These are phyloP conservation scores for Scelioninae gen. 1 DNA, from an alignment of 2,888 invertebrate genomes.

Conservation along the genomic window DNA sequence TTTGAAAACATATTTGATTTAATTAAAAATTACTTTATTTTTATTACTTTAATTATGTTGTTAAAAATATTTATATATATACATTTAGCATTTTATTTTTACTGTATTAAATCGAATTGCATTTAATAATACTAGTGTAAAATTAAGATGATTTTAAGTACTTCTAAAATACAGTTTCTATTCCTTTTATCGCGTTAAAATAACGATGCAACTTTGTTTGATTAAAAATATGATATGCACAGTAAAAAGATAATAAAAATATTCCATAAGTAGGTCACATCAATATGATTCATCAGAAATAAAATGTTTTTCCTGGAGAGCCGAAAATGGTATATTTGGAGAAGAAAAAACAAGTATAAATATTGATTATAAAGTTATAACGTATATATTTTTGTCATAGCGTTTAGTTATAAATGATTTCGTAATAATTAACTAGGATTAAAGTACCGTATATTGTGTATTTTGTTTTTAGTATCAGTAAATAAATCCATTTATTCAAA, in stretches of 20 bases:
- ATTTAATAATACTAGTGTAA: too few species aligned
- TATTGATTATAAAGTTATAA: neutral
- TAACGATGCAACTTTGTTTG: neutral
- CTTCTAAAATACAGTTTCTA: neutral
- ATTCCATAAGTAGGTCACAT: slow-evolving; percentile 5
- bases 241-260: slow-evolving; percentile 5
- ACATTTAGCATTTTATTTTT: too few species aligned
- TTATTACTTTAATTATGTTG: too few species aligned
- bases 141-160: too few species aligned
- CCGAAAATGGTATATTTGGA: neutral
- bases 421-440: neutral
- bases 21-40: too few species aligned
- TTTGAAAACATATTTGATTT: too few species aligned
- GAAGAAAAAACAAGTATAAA: neutral
- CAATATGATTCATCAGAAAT: slow-evolving; percentile 1
- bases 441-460: too few species aligned
- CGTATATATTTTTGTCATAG: neutral
- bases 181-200: neutral
- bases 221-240: neutral
- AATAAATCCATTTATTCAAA: too few species aligned
- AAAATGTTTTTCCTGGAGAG: neutral
- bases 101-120: too few species aligned
- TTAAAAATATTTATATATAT: too few species aligned
- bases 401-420: neutral
- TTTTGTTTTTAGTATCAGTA: too few species aligned